phyloP scores from a whole-genome alignment of 1,140 invertebrate species.

The Adelges cooleyi region DNA sequence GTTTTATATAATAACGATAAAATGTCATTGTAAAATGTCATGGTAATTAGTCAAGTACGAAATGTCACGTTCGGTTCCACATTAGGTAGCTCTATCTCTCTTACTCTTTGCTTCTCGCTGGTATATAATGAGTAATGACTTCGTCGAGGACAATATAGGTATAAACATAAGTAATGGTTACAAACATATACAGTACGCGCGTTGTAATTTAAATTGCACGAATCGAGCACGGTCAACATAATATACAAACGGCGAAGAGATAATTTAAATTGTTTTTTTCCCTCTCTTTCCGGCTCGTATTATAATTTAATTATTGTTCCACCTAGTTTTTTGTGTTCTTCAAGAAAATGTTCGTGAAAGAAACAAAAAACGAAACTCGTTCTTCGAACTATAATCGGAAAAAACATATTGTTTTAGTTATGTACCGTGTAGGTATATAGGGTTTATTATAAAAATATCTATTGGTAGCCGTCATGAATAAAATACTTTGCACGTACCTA shows the following conservation, averaged over 20 bases:
- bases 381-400: not conserved
- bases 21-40: constrained; percentile 24
- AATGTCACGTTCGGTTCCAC: constrained; percentile 29
- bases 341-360: not conserved
- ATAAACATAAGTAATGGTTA: not conserved
- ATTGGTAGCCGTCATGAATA: no score
- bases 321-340: not conserved
- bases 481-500: no score
- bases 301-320: not conserved
- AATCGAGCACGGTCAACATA: constrained; percentile 13
- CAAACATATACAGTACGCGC: not conserved
- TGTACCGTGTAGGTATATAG: no score
- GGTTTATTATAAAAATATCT: no score
- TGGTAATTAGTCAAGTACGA: constrained; percentile 24
- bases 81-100: not conserved
- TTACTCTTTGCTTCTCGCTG: no score
- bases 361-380: no score
- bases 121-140: constrained; percentile 20
- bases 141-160: not conserved
- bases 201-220: constrained; percentile 18
- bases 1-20: constrained; percentile 20
- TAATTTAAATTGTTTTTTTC: not conserved
- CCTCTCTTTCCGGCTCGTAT: no score
- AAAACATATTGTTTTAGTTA: no score
- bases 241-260: not conserved